A percentile compares a stretch with the other conserved stretches of the same genome.
Conservation (phyloP, 2,113 vertebrate genomes). For the Epinephelus lanceolatus region DNA sequence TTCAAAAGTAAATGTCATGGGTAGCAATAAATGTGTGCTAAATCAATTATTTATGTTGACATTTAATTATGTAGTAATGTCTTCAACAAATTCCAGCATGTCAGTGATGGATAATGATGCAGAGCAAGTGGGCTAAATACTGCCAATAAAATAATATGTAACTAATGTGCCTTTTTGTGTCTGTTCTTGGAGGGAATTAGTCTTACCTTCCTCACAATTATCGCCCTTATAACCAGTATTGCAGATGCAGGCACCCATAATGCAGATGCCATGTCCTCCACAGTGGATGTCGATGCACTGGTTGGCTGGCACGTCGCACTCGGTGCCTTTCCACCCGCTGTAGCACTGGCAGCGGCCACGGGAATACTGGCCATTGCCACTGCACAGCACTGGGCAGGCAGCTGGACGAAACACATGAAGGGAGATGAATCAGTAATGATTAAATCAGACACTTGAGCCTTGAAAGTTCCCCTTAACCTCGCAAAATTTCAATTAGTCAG, state of each 20-base stretch:
- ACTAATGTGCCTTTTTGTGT: not conserved
- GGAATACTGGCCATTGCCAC: slow-evolving; percentile 97
- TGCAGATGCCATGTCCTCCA: slow-evolving; percentile 95
- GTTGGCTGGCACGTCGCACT: slow-evolving; percentile 94
- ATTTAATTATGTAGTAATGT: not conserved
- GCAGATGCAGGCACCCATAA: slow-evolving; percentile 95
- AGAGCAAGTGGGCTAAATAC: not conserved
- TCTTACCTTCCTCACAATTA: slow-evolving; percentile 96
- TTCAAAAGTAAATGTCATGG: slow-evolving; percentile 9
- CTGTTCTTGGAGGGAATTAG: not conserved
- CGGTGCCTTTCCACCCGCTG: slow-evolving; percentile 98
- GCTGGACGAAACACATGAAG: slow-evolving; percentile 80
- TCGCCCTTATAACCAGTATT: slow-evolving; percentile 98
- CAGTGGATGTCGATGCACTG: slow-evolving; percentile 97
- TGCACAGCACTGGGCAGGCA: slow-evolving; percentile 95
- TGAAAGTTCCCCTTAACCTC: not conserved
- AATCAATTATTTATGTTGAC: slow-evolving; percentile 17
- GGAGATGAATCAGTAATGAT: not conserved
- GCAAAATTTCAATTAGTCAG: not conserved
- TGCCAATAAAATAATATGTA: not conserved
- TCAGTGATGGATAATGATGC: not conserved
- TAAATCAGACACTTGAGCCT: not conserved
- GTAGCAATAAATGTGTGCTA: not conserved
- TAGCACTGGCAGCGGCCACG: slow-evolving; percentile 97
- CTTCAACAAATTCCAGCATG: not conserved